Percentiles rank a stretch among this genome's conserved stretches.
Conservation (phyloP, 2,888 invertebrate genomes). For the Conchocele bisecta region DNA sequence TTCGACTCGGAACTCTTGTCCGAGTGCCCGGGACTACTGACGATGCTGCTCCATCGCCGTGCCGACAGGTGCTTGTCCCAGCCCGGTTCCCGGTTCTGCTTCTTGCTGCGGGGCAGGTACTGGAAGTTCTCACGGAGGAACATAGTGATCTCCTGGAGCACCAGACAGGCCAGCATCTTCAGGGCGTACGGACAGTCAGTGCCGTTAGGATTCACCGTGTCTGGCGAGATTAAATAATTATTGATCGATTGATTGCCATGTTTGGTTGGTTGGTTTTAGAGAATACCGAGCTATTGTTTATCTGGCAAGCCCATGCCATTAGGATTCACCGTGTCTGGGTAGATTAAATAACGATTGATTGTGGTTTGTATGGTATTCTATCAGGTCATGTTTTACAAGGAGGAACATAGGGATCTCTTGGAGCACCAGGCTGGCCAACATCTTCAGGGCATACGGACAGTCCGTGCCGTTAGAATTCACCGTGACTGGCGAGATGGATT, state of each 20-base stretch:
- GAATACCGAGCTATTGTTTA: no score
- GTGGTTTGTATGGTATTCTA: no score
- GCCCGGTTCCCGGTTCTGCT: constrained; percentile 76
- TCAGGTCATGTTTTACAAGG: no score
- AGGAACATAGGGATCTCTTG: constrained; percentile 98
- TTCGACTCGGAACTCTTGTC: constrained; percentile 80
- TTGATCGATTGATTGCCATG: no score
- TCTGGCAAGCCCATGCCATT: no score
- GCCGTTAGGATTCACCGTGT: constrained; percentile 80
- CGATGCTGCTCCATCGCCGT: constrained; percentile 96
- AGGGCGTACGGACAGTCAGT: constrained; percentile 87
- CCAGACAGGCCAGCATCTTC: constrained; percentile 94
- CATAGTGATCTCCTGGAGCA: constrained; percentile 98
- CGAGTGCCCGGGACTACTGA: constrained; percentile 95
- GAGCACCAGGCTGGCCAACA: constrained; percentile 96
- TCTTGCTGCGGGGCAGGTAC: constrained; percentile 83
- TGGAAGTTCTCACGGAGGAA: constrained; percentile 98
- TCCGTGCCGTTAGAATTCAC: constrained; percentile 80
- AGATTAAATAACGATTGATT: no score
- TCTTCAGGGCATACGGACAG: constrained; percentile 89
- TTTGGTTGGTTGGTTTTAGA: no score
- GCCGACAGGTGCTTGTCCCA: constrained; percentile 77
- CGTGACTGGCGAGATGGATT: constrained; percentile 76
- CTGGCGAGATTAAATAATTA: constrained; percentile 59
- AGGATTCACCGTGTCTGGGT: no score